These are phyloP conservation scores for Caenorhabditis latens DNA, from an alignment of 1,140 invertebrate species.

Conservation along the genomic window DNA sequence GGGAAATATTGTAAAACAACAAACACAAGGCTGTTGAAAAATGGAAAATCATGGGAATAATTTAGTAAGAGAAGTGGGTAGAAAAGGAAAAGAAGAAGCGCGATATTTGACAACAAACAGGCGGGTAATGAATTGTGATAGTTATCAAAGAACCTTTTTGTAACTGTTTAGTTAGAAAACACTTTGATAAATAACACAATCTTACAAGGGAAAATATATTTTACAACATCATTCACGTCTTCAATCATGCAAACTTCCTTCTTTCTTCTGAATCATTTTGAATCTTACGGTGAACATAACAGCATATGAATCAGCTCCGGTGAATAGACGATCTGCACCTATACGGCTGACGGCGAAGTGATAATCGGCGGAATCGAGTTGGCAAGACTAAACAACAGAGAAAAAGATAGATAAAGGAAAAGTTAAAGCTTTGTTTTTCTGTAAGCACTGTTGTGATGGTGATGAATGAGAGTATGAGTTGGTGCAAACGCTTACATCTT, in stretches of 20 bases:
- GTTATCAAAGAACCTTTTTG: background rate
- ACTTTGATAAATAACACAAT: no score
- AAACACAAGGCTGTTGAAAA: background rate
- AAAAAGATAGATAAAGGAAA: slow-evolving; percentile 25
- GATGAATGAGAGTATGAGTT: no score
- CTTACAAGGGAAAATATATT: no score
- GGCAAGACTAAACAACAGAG: slow-evolving; percentile 62
- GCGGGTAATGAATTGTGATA: background rate
- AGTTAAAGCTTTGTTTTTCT: background rate
- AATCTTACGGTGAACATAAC: slow-evolving; percentile 58
- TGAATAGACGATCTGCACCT: slow-evolving; percentile 49
- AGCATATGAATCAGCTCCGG: slow-evolving; percentile 58
- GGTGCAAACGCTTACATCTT: slow-evolving; percentile 27
- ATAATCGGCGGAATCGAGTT: slow-evolving; percentile 64
- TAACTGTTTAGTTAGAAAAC: no score
- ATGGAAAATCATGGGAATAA: no score
- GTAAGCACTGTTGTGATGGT: background rate
- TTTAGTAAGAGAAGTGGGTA: background rate
- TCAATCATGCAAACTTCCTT: slow-evolving; percentile 39
- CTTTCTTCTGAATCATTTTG: background rate
- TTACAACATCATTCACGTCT: no score
- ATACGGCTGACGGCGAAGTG: slow-evolving; percentile 57
- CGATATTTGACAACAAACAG: slow-evolving; percentile 42
- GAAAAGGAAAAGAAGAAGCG: slow-evolving; percentile 27
- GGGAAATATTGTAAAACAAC: background rate